Conservation (phyloP, 92 coral and sea anemone species). For the Galaxea fascicularis region DNA sequence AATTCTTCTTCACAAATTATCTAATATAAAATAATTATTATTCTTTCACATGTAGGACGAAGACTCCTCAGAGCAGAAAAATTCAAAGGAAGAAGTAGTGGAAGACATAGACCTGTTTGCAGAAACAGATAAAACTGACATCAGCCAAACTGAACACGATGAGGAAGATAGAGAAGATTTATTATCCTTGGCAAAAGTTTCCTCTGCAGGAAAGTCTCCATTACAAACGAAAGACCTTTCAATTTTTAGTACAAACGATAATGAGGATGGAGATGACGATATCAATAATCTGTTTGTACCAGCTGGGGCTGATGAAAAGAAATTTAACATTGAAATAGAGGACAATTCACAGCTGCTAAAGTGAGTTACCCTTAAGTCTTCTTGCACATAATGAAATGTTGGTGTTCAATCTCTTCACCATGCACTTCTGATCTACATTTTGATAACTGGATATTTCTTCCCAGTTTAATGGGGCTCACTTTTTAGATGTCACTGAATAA, state of each 20-base stretch:
- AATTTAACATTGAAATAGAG: conserved; percentile 54
- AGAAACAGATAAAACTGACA: conserved; percentile 51
- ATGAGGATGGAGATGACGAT: conserved; percentile 62
- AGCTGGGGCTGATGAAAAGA: conserved; percentile 76
- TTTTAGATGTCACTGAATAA: too few relatives aligned
- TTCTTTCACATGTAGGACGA: conserved; percentile 7
- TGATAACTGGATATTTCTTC: too few relatives aligned
- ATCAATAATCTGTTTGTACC: conserved; percentile 87
- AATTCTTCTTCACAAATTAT: too few relatives aligned
- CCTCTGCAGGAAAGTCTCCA: neutral
- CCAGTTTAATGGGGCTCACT: too few relatives aligned
- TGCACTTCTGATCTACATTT: too few relatives aligned
- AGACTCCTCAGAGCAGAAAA: conserved; percentile 17
- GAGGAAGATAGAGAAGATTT: conserved; percentile 70
- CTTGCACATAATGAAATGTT: neutral
- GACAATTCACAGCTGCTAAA: conserved; percentile 89
- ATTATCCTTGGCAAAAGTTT: conserved; percentile 46
- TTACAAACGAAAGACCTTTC: conserved; percentile 39
- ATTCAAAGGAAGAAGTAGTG: conserved; percentile 48
- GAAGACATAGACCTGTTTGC: conserved; percentile 92
- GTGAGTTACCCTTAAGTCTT: conserved; percentile 43
- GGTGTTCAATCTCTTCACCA: too few relatives aligned
- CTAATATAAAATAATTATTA: neutral
- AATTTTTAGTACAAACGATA: conserved; percentile 72
- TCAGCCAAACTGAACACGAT: conserved; percentile 34